Percentiles rank a stretch among this genome's conserved stretches.
Conservation (phyloP, 2,797 vertebrate species). For the Danio jaintianensis region DNA sequence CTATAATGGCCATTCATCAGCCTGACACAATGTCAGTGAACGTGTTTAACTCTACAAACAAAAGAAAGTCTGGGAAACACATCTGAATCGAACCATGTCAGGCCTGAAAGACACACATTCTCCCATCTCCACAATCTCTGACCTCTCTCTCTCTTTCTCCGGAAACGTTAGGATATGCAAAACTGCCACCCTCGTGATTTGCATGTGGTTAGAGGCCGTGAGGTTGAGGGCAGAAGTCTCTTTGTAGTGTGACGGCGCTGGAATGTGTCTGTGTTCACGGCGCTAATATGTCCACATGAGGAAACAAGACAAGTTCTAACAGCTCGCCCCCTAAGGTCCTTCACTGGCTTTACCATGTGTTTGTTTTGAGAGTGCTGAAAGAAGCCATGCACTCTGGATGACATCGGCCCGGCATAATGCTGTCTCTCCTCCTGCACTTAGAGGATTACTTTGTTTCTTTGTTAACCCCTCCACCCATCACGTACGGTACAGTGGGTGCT, state of each 20-base stretch:
- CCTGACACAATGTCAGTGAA: slow-evolving; percentile 19
- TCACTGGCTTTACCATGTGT: slow-evolving; percentile 43
- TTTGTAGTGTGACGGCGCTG: slow-evolving; percentile 51
- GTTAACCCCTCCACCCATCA: slow-evolving; percentile 24
- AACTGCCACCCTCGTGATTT: slow-evolving; percentile 48
- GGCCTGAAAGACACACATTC: slow-evolving; percentile 26
- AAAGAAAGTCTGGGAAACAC: slow-evolving; percentile 20
- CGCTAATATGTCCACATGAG: slow-evolving; percentile 52
- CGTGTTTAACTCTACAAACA: slow-evolving; percentile 32
- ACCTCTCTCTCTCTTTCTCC: slow-evolving; percentile 22
- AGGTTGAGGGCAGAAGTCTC: slow-evolving; percentile 47
- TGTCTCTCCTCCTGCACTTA: slow-evolving; percentile 39
- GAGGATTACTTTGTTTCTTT: slow-evolving; percentile 49
- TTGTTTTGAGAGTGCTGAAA: slow-evolving; percentile 52
- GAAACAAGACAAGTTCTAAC: slow-evolving; percentile 57
- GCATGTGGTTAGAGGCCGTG: slow-evolving; percentile 51
- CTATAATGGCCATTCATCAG: slow-evolving; percentile 28
- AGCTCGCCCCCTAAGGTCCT: slow-evolving; percentile 39
- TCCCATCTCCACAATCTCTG: slow-evolving; percentile 31
- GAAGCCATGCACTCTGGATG: slow-evolving; percentile 49
- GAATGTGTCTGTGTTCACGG: slow-evolving; percentile 55
- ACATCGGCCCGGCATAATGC: slow-evolving; percentile 47
- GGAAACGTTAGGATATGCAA: slow-evolving; percentile 61
- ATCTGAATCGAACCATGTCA: slow-evolving; percentile 20
- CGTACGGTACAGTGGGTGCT: background rate